A percentile compares a stretch with the other conserved stretches of the same genome.
Conservation (phyloP, 2,888 invertebrate genomes). For the Drosophila tripunctata region DNA sequence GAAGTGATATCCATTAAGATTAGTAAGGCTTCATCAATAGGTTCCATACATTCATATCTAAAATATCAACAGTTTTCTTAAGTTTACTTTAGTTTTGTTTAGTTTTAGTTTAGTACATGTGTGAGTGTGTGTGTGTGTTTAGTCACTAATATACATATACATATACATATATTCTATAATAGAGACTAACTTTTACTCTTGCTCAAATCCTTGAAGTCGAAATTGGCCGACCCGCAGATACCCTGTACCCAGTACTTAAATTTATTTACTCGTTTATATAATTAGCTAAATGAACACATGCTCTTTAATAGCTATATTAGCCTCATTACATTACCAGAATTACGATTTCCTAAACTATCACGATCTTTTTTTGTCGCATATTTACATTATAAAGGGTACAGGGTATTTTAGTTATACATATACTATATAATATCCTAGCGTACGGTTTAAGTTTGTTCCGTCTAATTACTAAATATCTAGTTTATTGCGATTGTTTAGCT, state of each 20-base stretch:
- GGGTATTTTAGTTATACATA: background rate
- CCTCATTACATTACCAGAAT: too few species aligned
- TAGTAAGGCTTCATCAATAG: conserved; percentile 59
- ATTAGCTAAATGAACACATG: conserved; percentile 5
- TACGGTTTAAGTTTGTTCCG: background rate
- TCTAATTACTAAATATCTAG: background rate
- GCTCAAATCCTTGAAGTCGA: conserved; percentile 9
- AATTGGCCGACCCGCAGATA: background rate
- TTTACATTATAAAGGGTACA: background rate
- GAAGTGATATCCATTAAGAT: conserved; percentile 48
- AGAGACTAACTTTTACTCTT: background rate
- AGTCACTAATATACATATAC: conserved; percentile 7
- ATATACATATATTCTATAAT: conserved; percentile 2
- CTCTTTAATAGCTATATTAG: too few species aligned
- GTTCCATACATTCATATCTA: conserved; percentile 44
- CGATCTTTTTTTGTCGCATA: background rate
- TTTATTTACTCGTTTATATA: background rate
- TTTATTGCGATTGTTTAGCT: conserved; percentile 6
- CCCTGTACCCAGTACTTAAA: conserved; percentile 9
- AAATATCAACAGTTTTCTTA: conserved; percentile 38
- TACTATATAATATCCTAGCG: too few species aligned
- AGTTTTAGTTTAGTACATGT: background rate
- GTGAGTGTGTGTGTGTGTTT: too few species aligned
- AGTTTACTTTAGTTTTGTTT: background rate
- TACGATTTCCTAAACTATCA: background rate